Evolutionary conservation across 23 tunicate species (phyloP).

Genomic region (Botrylloides violaceus): DNA sequence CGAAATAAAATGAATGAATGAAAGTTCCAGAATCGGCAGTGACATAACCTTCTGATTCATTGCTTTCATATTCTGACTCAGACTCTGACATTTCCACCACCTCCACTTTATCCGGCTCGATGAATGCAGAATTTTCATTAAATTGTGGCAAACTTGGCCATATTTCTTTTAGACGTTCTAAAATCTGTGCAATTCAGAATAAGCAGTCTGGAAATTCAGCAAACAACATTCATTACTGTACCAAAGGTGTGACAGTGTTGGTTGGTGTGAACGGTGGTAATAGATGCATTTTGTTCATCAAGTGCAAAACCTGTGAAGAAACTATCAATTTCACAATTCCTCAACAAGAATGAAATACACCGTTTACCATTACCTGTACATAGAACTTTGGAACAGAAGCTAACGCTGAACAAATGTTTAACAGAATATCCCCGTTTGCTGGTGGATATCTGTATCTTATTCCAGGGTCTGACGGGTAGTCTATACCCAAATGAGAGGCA

Average conservation of each 20-base stretch:
- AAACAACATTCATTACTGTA: not conserved
- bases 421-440: constrained; percentile 53
- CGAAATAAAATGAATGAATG: not conserved
- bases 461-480: constrained; percentile 55
- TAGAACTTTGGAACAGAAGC: constrained; percentile 72
- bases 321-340: not conserved
- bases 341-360: not conserved
- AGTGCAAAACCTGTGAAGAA: constrained; percentile 39
- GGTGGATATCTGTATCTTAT: constrained; percentile 67
- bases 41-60: constrained; percentile 14
- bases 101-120: constrained; percentile 8
- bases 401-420: constrained; percentile 75
- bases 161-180: not conserved
- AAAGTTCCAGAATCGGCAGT: not conserved
- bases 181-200: not conserved
- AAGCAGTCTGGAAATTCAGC: not conserved
- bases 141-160: not conserved
- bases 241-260: constrained; percentile 40
- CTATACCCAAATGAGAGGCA: constrained; percentile 54
- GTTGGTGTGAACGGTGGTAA: constrained; percentile 61
- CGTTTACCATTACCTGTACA: constrained; percentile 26
- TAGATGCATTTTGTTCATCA: constrained; percentile 86
- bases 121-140: not conserved
- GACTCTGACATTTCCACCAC: constrained; percentile 29
- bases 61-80: constrained; percentile 63